Percentiles rank a stretch among this genome's conserved stretches.
These are phyloP conservation scores for Tylochromis polylepis DNA, from an alignment of 2,113 vertebrate species.

Conservation along the genomic window DNA sequence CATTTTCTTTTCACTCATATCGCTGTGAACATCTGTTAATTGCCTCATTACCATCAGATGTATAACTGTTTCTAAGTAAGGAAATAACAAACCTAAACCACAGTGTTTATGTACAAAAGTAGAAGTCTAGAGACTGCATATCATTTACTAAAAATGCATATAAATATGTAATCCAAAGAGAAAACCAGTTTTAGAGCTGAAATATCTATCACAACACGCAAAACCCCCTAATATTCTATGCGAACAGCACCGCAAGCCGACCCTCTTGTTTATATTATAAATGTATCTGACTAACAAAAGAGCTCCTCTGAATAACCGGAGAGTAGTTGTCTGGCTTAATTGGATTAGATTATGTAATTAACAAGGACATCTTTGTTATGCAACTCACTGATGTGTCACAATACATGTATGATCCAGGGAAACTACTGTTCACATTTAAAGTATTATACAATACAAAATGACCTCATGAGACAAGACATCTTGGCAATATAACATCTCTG, in stretches of 20 bases:
- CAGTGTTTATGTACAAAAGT: not conserved
- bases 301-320: not conserved
- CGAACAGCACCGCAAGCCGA: not conserved
- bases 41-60: not conserved
- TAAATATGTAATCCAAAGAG: not conserved
- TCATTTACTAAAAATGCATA: not conserved
- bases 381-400: conserved; percentile 1
- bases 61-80: not conserved
- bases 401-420: not conserved
- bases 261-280: not conserved
- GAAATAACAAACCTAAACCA: not conserved
- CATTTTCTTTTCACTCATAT: not conserved
- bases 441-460: not conserved
- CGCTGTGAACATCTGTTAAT: not conserved
- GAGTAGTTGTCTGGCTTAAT: not conserved
- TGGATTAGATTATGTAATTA: conserved; percentile 41
- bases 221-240: not conserved
- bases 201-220: not conserved
- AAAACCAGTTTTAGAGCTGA: not conserved
- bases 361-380: conserved; percentile 18
- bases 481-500: not conserved
- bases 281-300: not conserved
- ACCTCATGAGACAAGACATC: not conserved
- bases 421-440: not conserved
- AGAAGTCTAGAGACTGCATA: not conserved